A percentile compares a stretch with the other conserved stretches of the same genome.
Conservation (phyloP, 2,113 vertebrate species). For the Perca fluviatilis region DNA sequence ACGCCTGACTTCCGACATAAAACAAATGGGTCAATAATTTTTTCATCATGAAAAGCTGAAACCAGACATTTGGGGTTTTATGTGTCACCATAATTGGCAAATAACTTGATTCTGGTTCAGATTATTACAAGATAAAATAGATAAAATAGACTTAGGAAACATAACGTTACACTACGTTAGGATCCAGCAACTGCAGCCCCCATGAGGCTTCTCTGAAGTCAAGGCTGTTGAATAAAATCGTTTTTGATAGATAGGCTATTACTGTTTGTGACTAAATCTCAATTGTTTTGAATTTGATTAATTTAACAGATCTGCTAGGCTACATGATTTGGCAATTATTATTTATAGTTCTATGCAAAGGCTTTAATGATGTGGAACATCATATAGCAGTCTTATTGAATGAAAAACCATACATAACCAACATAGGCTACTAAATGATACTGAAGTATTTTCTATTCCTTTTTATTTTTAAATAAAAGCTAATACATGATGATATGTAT, state of each 20-base stretch:
- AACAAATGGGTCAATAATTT: not conserved
- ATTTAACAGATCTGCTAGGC: not conserved
- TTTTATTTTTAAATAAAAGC: not conserved
- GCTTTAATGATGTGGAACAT: too few relatives aligned
- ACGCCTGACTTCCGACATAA: not conserved
- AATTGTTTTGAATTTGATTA: not conserved
- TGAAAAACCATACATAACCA: not conserved
- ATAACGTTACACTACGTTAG: not conserved
- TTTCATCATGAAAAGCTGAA: not conserved
- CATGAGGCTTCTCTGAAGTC: not conserved
- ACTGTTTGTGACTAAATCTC: not conserved
- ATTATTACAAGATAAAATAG: not conserved
- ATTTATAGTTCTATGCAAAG: not conserved
- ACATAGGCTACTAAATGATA: not conserved
- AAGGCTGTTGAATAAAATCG: not conserved
- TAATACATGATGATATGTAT: not conserved
- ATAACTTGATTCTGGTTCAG: not conserved
- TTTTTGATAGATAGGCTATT: too few relatives aligned
- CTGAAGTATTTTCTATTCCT: too few relatives aligned
- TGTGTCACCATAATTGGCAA: not conserved
- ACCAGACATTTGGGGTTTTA: not conserved
- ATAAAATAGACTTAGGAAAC: too few relatives aligned
- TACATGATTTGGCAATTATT: not conserved
- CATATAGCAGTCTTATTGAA: not conserved
- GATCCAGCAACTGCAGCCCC: not conserved